These are phyloP conservation scores for Eristalis tenax DNA, from an alignment of 2,888 invertebrate genomes.

Conservation along the genomic window DNA sequence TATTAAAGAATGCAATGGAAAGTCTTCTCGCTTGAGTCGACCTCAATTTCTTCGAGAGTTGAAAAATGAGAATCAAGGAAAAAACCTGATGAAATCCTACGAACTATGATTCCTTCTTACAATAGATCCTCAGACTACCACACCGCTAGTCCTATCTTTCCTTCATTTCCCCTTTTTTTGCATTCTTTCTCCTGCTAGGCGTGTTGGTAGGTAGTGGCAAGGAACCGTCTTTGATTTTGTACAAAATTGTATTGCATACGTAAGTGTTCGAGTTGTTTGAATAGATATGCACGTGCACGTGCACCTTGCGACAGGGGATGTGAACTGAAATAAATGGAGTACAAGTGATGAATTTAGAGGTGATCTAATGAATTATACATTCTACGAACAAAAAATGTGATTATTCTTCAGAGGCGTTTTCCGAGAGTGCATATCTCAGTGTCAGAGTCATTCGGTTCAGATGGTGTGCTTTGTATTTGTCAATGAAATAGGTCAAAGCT, in stretches of 20 bases:
- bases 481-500: no score
- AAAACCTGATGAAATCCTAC: constrained; percentile 51
- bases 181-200: neutral
- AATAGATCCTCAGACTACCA: constrained; percentile 40
- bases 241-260: constrained; percentile 44
- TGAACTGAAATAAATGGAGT: constrained; percentile 11
- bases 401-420: neutral
- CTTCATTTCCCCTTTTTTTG: neutral
- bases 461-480: no score
- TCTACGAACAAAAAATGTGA: constrained; percentile 32
- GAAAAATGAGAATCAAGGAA: constrained; percentile 58
- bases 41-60: constrained; percentile 65
- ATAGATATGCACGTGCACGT: constrained; percentile 9
- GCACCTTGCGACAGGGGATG: constrained; percentile 17
- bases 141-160: constrained; percentile 4
- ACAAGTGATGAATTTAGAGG: constrained; percentile 18
- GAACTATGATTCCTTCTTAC: constrained; percentile 50
- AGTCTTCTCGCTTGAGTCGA: constrained; percentile 69
- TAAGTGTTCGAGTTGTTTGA: neutral
- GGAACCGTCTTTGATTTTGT: constrained; percentile 61
- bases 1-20: constrained; percentile 68
- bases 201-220: neutral
- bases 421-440: no score
- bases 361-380: constrained; percentile 52
- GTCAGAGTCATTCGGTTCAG: no score